Conservation (phyloP, 2,888 invertebrate species). For the Gandaritis pyraliata region DNA sequence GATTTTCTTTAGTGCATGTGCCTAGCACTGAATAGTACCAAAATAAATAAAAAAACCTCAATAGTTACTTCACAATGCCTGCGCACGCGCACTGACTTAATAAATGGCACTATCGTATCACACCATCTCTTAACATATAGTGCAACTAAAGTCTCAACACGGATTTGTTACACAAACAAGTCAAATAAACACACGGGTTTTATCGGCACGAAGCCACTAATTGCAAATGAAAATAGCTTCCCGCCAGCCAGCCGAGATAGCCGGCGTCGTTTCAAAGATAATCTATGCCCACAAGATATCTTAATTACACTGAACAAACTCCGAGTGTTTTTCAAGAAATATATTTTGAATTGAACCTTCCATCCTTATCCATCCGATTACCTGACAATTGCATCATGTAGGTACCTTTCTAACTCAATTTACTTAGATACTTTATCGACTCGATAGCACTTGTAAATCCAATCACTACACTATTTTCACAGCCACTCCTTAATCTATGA, state of each 20-base stretch:
- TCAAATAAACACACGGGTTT: slow-evolving; percentile 47
- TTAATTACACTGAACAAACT: slow-evolving; percentile 62
- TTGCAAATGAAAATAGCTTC: slow-evolving; percentile 71
- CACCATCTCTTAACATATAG: background rate
- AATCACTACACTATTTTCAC: slow-evolving; percentile 43
- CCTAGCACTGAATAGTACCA: too few species aligned
- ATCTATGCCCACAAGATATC: slow-evolving; percentile 65
- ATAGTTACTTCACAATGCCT: too few species aligned
- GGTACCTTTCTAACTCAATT: slow-evolving; percentile 29
- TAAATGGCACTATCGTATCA: too few species aligned
- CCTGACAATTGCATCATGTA: slow-evolving; percentile 56
- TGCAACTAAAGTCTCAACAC: slow-evolving; percentile 14
- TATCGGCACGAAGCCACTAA: slow-evolving; percentile 59
- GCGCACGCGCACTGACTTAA: too few species aligned
- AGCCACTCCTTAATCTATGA: slow-evolving; percentile 48
- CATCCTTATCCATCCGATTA: slow-evolving; percentile 54
- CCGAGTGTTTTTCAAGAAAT: slow-evolving; percentile 48
- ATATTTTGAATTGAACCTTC: slow-evolving; percentile 65
- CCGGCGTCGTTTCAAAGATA: slow-evolving; percentile 49
- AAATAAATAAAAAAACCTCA: too few species aligned
- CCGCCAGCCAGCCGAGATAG: slow-evolving; percentile 54
- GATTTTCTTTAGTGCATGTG: too few species aligned
- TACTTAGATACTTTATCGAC: slow-evolving; percentile 29
- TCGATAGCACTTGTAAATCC: slow-evolving; percentile 36
- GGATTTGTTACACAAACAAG: slow-evolving; percentile 38